Evolutionary conservation across 1,140 invertebrate species (phyloP).

Genomic region (Drosophila sproati): DNA sequence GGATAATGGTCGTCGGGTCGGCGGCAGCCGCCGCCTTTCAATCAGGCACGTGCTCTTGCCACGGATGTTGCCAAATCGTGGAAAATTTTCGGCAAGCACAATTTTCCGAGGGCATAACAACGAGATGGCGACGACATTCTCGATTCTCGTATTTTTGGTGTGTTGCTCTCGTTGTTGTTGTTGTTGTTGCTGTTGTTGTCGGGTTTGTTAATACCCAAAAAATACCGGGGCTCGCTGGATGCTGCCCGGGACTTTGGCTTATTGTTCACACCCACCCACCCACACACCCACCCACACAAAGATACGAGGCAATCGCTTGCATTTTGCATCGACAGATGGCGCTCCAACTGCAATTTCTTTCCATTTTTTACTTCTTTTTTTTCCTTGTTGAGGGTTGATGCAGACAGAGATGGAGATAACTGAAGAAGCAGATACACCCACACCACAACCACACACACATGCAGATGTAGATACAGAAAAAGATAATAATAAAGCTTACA

Average conservation of each 20-base stretch:
- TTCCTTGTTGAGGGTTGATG: slow-evolving; percentile 1
- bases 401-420: not conserved
- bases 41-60: slow-evolving; percentile 38
- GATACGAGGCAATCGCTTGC: slow-evolving; percentile 16
- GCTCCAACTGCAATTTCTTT: slow-evolving; percentile 41
- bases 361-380: slow-evolving; percentile 1
- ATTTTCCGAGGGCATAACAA: slow-evolving; percentile 18
- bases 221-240: slow-evolving; percentile 27
- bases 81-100: slow-evolving; percentile 55
- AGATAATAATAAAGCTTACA: too few relatives aligned
- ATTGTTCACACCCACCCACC: slow-evolving; percentile 31
- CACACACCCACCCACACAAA: not conserved
- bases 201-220: slow-evolving; percentile 40
- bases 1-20: not conserved
- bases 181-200: slow-evolving; percentile 16
- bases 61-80: slow-evolving; percentile 56
- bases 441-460: slow-evolving; percentile 1
- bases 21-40: slow-evolving; percentile 18
- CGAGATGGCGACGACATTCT: slow-evolving; percentile 20
- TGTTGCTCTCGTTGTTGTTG: slow-evolving; percentile 7
- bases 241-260: slow-evolving; percentile 30
- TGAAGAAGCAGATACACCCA: slow-evolving; percentile 20
- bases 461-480: too few relatives aligned
- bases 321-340: slow-evolving; percentile 51
- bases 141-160: slow-evolving; percentile 10